Evolutionary conservation across 2,797 vertebrate genomes (phyloP).

Genomic region (Pipistrellus pipistrellus): DNA sequence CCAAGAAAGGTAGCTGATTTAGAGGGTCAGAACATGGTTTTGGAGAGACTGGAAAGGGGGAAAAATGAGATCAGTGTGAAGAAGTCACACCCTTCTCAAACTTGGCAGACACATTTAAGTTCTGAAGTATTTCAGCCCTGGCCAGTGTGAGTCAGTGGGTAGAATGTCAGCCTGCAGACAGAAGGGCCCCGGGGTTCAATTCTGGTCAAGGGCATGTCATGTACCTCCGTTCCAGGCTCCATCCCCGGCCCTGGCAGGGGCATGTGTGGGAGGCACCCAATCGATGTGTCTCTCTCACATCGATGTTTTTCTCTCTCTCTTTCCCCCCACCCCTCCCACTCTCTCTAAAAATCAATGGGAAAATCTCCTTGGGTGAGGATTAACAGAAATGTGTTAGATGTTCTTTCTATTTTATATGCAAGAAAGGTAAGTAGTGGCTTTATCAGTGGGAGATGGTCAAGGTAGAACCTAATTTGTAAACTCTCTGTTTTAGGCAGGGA

Average conservation of each 20-base stretch:
- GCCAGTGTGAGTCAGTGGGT: background rate
- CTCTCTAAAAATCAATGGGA: background rate
- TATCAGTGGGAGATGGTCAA: background rate
- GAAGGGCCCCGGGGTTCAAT: background rate
- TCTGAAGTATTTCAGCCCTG: slow-evolving; percentile 45
- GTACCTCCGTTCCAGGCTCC: background rate
- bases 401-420: slow-evolving; percentile 37
- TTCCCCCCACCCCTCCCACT: background rate
- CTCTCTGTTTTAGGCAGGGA: background rate
- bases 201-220: background rate
- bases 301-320: background rate
- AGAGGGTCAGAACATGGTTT: slow-evolving; percentile 1
- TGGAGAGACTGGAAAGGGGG: background rate
- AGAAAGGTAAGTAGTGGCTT: background rate
- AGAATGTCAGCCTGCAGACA: background rate
- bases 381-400: background rate
- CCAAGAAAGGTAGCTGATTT: slow-evolving; percentile 51
- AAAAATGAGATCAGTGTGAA: slow-evolving; percentile 15
- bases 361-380: background rate
- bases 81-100: slow-evolving; percentile 59
- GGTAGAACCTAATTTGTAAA: background rate
- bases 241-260: background rate
- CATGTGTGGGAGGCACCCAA: background rate
- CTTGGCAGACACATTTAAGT: slow-evolving; percentile 10
- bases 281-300: background rate